A percentile compares a stretch with the other conserved stretches of the same genome.
phyloP scores from a whole-genome alignment of 1,140 invertebrate genomes.

The Hycleus phaleratus region DNA sequence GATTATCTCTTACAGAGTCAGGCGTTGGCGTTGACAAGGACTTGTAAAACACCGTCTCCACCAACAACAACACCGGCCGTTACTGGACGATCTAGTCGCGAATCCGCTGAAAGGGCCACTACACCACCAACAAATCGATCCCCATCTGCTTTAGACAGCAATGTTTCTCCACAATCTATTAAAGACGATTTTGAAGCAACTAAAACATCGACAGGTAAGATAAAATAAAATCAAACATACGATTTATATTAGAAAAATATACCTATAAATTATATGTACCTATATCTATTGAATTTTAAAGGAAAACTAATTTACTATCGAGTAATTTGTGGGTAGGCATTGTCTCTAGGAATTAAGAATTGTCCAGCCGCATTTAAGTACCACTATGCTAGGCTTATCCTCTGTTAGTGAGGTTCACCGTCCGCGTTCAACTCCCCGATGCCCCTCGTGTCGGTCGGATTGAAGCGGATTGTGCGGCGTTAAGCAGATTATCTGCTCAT shows the following conservation, averaged over 20 bases:
- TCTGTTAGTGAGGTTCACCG: conserved; percentile 9
- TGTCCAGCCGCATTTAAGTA: neutral
- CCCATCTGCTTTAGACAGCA: conserved; percentile 45
- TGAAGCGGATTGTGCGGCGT: conserved; percentile 46
- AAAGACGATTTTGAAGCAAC: conserved; percentile 35
- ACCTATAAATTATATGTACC: too few relatives aligned
- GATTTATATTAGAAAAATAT: too few relatives aligned
- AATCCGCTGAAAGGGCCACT: conserved; percentile 44
- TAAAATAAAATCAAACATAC: neutral
- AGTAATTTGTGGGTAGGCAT: neutral
- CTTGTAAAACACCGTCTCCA: conserved; percentile 47
- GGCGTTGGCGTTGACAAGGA: conserved; percentile 51
- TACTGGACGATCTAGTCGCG: conserved; percentile 29
- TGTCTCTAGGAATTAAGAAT: neutral
- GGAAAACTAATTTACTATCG: neutral
- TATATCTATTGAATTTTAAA: too few relatives aligned
- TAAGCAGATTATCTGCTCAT: conserved; percentile 55
- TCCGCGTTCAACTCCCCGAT: conserved; percentile 1
- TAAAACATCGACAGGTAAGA: conserved; percentile 30
- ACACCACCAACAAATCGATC: conserved; percentile 47
- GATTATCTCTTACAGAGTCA: conserved; percentile 49
- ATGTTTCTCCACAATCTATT: conserved; percentile 38
- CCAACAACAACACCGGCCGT: conserved; percentile 37
- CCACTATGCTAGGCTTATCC: conserved; percentile 6
- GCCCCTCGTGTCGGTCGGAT: conserved; percentile 21